Base-by-base conservation (phyloP, 2,888 invertebrate genomes). In the Branchellion lobata region DNA sequence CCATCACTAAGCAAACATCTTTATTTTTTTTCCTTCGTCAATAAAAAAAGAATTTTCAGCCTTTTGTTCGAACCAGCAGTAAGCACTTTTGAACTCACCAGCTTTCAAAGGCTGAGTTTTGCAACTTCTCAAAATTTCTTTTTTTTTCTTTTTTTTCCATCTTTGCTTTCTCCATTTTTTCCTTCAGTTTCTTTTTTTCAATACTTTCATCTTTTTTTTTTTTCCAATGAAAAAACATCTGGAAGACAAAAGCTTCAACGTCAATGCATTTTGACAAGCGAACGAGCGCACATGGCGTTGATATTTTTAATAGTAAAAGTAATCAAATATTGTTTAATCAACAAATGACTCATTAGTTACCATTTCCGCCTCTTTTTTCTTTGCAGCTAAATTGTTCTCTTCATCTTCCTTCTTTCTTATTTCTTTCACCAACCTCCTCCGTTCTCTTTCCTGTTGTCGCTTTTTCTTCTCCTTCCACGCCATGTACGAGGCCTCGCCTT, bases 221-320 rank as follows among this genome's bases (percentile, higher is more conserved):
- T 29, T 77, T 77, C 77, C 77, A 77, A 8, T 77, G 53, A n/a
- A 24, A 2, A 61, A 77, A 77, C 61, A 65, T 77, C 77, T 77
- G 77, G n/a, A 1, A 47, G 0, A 31, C 0, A 21, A 29, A 33
- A 71, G n/a, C 11, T 27, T 71, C 14, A 34, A 1, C 21, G 18
- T 33, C 27, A 31, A 34, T 21, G n/a, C 24, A 24, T 24, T 57
- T 57, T 47, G 47, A n/a, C n/a, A n/a, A n/a, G n/a, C n/a, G n/a
- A n/a, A n/a, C n/a, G n/a, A n/a, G n/a, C n/a, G n/a, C n/a, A n/a
- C n/a, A n/a, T n/a, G n/a, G n/a, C n/a, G n/a, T n/a, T n/a, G n/a
- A n/a, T n/a, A n/a, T n/a, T n/a, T n/a, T n/a, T n/a, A n/a, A n/a
- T n/a, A n/a, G 11, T 47, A 47, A 57, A 57, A 57, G 21, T 57